These are phyloP conservation scores for Sinonovacula constricta DNA, from an alignment of 1,140 invertebrate genomes.

Conservation along the genomic window DNA sequence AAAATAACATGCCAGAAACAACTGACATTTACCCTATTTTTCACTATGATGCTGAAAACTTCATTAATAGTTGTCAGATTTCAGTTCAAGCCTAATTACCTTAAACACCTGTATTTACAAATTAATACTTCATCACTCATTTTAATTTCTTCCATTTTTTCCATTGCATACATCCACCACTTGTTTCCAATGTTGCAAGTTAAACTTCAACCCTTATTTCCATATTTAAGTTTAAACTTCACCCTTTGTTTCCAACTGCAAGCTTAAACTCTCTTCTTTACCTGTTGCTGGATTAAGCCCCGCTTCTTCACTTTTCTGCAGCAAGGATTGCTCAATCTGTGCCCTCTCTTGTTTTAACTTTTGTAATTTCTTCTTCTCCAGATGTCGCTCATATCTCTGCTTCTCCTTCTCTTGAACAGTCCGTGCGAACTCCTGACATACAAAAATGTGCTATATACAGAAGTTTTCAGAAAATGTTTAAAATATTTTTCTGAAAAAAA, in stretches of 20 bases:
- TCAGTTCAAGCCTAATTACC: too few species aligned
- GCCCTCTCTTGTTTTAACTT: constrained; percentile 74
- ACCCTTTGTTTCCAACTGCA: background rate
- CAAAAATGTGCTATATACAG: too few species aligned
- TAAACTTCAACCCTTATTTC: background rate
- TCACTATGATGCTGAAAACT: too few species aligned
- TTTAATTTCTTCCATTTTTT: too few species aligned
- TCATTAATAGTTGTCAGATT: too few species aligned
- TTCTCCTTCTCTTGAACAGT: constrained; percentile 78
- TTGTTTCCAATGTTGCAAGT: background rate
- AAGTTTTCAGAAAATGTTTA: too few species aligned
- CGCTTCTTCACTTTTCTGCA: constrained; percentile 65
- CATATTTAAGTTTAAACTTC: background rate
- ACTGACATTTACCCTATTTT: too few species aligned
- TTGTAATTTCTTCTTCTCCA: constrained; percentile 74
- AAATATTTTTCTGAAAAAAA: too few species aligned
- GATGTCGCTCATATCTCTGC: constrained; percentile 70
- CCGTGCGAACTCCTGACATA: constrained; percentile 76
- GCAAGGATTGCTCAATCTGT: constrained; percentile 71
- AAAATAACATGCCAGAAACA: too few species aligned
- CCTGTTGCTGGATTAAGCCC: constrained; percentile 45
- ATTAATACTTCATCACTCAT: too few species aligned
- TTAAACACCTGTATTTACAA: too few species aligned
- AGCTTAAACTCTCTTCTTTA: background rate
- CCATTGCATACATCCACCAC: too few species aligned